Base-by-base conservation (phyloP, 2,888 invertebrate genomes). In the Halocaridina rubra region DNA sequence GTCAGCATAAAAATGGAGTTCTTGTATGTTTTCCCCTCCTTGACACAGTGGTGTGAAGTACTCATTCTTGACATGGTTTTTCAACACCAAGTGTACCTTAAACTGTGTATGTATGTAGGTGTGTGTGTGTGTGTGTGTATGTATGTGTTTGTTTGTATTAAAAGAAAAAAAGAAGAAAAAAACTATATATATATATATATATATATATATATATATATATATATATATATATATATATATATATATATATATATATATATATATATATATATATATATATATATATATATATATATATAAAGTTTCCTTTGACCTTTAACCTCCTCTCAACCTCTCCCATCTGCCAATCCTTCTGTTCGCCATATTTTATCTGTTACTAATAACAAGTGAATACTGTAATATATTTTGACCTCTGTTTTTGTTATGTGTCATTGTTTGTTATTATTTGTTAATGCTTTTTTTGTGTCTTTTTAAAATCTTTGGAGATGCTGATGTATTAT, bases 341-440 rank as follows among this genome's bases (percentile, higher is more conserved):
- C 64, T 84, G 57, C 82, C 61, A 71, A 24, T 22, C n/a, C 39
- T 3, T 46, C 82, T 74, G 71, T 39, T 72, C 82, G 72, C 57
- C 22, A 81, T 78, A 78, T 77, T 77, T 84, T 77, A 71, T 29
- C 19, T 75, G 67, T 69, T 69, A 59, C 78, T 71, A 71, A 46
- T 72, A 78, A 59, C 61, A 72, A 77, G 46, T 46, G 77, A 32
- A 72, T 71, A 32, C 72, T 71, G 46, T 19, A 59, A 77, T 84
- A 61, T 72, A 77, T 84, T 84, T 77, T 61, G 61, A 78, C 78
- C 82, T 72, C 78, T 77, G 77, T 84, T 84, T 71, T 84, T 77
- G 77, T 76, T 71, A 77, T 72, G 80, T 81, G 74, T 82, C 69
- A 46, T 84, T 39, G 71, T 59, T 67, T 81, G 81, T 81, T 81